Conservation (phyloP, 2,113 vertebrate species). For the Leptodactylus fuscus region DNA sequence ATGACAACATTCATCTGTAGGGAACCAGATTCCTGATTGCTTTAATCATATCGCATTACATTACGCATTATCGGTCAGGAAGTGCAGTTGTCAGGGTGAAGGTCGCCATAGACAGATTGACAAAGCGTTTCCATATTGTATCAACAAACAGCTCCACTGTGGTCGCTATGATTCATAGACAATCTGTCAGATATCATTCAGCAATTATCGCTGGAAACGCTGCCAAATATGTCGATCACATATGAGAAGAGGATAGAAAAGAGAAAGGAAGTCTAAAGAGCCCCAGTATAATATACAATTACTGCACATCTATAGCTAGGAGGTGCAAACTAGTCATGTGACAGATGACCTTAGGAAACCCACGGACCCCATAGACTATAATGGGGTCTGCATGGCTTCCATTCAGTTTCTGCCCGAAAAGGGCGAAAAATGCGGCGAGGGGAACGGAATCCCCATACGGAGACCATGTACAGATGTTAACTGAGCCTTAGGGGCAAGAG, state of each 20-base stretch:
- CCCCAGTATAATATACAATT: no score
- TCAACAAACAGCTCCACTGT: background rate
- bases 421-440: no score
- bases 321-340: no score
- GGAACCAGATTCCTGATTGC: background rate
- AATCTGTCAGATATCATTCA: background rate
- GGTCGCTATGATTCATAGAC: background rate
- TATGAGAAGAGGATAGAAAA: background rate
- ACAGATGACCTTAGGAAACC: no score
- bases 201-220: background rate
- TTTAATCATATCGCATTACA: conserved; percentile 6
- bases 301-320: no score
- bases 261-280: no score
- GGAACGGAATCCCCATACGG: no score
- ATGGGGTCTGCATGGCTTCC: no score
- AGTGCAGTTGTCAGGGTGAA: background rate
- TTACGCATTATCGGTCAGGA: background rate
- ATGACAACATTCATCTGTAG: background rate
- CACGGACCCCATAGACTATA: no score
- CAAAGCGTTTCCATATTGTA: conserved; percentile 4
- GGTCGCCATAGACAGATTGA: background rate
- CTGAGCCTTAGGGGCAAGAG: no score
- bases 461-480: no score
- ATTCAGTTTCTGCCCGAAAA: no score
- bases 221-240: background rate